Base-by-base conservation (phyloP, 2,888 invertebrate genomes). In the Bimastos eiseni region DNA sequence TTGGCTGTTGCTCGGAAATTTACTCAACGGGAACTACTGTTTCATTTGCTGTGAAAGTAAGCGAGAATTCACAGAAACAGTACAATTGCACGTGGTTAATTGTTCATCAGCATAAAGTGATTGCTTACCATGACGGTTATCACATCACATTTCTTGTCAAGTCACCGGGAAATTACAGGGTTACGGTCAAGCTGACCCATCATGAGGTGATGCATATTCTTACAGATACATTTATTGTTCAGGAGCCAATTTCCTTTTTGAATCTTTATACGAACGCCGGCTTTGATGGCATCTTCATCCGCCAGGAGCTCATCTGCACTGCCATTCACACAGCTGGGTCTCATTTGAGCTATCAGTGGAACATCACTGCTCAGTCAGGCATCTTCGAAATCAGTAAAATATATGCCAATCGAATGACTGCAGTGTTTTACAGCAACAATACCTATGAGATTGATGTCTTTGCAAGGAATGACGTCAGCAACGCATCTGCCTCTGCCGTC, bases 381-480 rank as follows among this genome's bases (percentile, higher is more conserved):
- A 38, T 37, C 33, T 89, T 44, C 19, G 89, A 89, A 89, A 89
- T 44, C n/a, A 41, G 4, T 1, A 21, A 89, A 15, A 33, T 44
- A n/a, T 19, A 30, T 41, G 49, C 17, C 11, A 89, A 89, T 38
- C 44, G 49, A 41, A 44, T 89, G 89, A 89, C 89, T 6, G 41
- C 41, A 30, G 4, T 49, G 38, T 89, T 89, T 41, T 34, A 38
- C 49, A 41, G 37, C 49, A 44, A 41, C 89, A 21, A 41, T 19
- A 44, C 89, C 2, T 89, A 89, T 30, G 33, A 41, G 21, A 44
- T 89, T 89, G 41, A 36, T 17, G 90, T 37, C 37, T 33, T 37
- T 70, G 90, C 90, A 34, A 49, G 1, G 49, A 89, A 89, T 30
- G 44, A 49, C 33, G 30, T 89, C n/a, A 89, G 90, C 70, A 49